Base-by-base conservation (phyloP, 2,888 invertebrate species). In the Acholoe squamosa region DNA sequence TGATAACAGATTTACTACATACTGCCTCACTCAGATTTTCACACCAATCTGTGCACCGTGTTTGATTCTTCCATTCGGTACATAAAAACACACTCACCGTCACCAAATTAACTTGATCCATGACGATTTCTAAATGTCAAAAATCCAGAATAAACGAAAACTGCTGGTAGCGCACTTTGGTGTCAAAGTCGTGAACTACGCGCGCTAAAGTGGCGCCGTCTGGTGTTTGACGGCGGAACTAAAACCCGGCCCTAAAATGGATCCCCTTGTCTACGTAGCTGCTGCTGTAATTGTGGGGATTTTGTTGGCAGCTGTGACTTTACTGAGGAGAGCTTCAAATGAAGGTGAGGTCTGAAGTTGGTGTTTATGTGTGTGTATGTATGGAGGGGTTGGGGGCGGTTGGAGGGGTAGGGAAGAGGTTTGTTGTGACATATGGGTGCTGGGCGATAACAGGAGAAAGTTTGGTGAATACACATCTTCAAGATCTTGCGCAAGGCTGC, bases 281-380 rank as follows among this genome's bases (percentile, higher is more conserved):
- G 86, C 56, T 19, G 86, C 86, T 25, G 86, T 86, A 12, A n/a
- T 86, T 86, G 56, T 86, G 16, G 56, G 16, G 25, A 56, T 86
- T 25, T 52, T 54, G 28, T 54, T 86, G 28, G 28, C n/a, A 25
- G 86, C 54, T 19, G 31, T 54, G 14, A 86, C 86, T 7, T 54
- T 86, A 52, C 28, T 86, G 19, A 16, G 86, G 5, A 25, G 86
- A 52, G 52, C 86, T 25, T 31, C 25, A 10, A 28, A 1, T 31
- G 14, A 51, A 86, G 54, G 86, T 86, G 25, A 86, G 86, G 10
- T 33, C 25, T 43, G 43, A 14, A 3, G n/a, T 61, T 19, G 19
- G 61, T 61, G 12, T 61, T 14, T n/a, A 61, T n/a, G 1, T n/a
- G 61, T 61, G n/a, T 19, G n/a, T n/a, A 14, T 0, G 61, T 61